Conservation (phyloP, 1,140 invertebrate species). For the Reticulitermes speratus region DNA sequence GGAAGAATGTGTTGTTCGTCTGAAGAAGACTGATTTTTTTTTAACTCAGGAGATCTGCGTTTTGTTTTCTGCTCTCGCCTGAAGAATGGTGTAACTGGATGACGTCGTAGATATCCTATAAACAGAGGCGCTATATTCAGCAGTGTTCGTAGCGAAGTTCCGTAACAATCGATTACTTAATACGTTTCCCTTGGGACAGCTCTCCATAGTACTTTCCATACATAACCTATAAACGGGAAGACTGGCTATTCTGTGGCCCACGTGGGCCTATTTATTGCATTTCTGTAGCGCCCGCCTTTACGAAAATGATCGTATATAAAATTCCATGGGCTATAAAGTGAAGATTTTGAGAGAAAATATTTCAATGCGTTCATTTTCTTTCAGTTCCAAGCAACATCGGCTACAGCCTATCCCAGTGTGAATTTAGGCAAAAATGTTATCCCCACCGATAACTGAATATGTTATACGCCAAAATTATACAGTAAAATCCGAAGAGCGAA, state of each 20-base stretch:
- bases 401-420: too few species aligned
- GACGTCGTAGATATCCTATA: not conserved
- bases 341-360: not conserved
- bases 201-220: not conserved
- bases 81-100: too few species aligned
- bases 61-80: too few species aligned
- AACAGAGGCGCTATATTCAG: not conserved
- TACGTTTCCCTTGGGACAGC: not conserved
- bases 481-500: too few species aligned
- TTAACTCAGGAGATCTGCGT: too few species aligned
- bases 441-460: too few species aligned
- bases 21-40: too few species aligned
- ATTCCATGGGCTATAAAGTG: not conserved
- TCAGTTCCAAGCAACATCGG: too few species aligned
- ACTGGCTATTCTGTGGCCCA: not conserved
- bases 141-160: not conserved
- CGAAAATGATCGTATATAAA: not conserved
- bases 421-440: too few species aligned
- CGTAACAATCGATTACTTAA: not conserved
- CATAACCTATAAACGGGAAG: not conserved
- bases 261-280: not conserved
- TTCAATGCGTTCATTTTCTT: not conserved
- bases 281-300: not conserved
- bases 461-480: too few species aligned
- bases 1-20: too few species aligned